Evolutionary conservation across 1,140 invertebrate genomes (phyloP).

Genomic region (Drosophila ficusphila): DNA sequence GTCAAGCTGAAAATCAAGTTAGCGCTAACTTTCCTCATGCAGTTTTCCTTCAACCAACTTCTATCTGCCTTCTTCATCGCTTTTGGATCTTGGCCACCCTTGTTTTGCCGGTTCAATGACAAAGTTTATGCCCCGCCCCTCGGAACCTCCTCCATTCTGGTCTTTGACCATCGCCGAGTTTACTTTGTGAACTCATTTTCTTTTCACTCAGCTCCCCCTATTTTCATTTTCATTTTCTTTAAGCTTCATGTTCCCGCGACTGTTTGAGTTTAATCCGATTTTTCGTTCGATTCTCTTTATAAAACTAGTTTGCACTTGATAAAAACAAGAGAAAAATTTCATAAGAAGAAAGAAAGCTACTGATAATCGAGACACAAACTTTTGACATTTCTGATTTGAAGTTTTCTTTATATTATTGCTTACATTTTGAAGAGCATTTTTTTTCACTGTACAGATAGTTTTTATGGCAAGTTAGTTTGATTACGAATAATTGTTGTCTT

Average conservation of each 20-base stretch:
- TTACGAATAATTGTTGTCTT: too few relatives aligned
- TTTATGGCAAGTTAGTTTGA: too few relatives aligned
- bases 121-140: constrained; percentile 38
- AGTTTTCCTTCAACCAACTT: constrained; percentile 37
- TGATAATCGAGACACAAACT: not conserved
- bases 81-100: constrained; percentile 36
- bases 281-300: not conserved
- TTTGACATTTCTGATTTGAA: not conserved
- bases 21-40: constrained; percentile 44
- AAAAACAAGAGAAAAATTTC: not conserved
- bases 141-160: constrained; percentile 1
- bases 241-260: not conserved
- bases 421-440: too few relatives aligned
- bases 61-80: constrained; percentile 43
- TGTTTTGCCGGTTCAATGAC: constrained; percentile 61
- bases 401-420: too few relatives aligned
- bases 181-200: constrained; percentile 61
- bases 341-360: not conserved
- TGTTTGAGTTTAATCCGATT: not conserved
- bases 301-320: not conserved
- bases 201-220: constrained; percentile 25
- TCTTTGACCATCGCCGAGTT: constrained; percentile 53
- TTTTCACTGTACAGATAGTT: too few relatives aligned
- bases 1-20: constrained; percentile 78
- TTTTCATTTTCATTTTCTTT: constrained; percentile 2